Percentiles rank a stretch among this genome's conserved stretches.
Conservation (phyloP, 2,888 invertebrate genomes). For the Amphimallon solstitiale region DNA sequence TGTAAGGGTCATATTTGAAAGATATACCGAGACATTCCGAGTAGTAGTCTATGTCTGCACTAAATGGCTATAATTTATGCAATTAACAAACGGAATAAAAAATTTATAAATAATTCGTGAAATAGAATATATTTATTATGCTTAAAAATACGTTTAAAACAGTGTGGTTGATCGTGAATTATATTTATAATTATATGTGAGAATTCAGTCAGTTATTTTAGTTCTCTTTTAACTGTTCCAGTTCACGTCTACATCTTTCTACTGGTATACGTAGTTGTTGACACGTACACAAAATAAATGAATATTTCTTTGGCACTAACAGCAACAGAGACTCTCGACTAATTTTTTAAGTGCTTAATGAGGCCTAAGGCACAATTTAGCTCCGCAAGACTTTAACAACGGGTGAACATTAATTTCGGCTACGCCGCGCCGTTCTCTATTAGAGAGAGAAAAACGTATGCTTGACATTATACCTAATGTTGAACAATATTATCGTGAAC, state of each 20-base stretch:
- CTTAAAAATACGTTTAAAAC: too few species aligned
- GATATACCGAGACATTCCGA: too few species aligned
- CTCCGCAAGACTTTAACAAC: background rate
- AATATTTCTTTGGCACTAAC: background rate
- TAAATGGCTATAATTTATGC: too few species aligned
- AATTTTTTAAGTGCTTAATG: slow-evolving; percentile 13
- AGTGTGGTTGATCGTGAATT: background rate
- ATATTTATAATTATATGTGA: background rate
- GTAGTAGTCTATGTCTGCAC: too few species aligned
- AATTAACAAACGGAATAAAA: too few species aligned
- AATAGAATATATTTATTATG: too few species aligned
- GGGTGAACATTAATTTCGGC: background rate
- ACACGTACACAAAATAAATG: background rate
- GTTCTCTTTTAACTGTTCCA: slow-evolving; percentile 16
- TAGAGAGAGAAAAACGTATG: background rate
- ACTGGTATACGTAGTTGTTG: too few species aligned
- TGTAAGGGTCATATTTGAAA: too few species aligned
- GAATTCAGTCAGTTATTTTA: slow-evolving; percentile 14
- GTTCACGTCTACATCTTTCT: background rate
- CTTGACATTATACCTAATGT: slow-evolving; percentile 1
- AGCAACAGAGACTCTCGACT: background rate
- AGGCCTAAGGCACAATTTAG: slow-evolving; percentile 7
- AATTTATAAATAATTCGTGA: too few species aligned
- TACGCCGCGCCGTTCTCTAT: background rate
- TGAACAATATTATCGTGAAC: background rate